phyloP scores from a whole-genome alignment of 2,888 invertebrate genomes.

The Nymphalis c-album region DNA sequence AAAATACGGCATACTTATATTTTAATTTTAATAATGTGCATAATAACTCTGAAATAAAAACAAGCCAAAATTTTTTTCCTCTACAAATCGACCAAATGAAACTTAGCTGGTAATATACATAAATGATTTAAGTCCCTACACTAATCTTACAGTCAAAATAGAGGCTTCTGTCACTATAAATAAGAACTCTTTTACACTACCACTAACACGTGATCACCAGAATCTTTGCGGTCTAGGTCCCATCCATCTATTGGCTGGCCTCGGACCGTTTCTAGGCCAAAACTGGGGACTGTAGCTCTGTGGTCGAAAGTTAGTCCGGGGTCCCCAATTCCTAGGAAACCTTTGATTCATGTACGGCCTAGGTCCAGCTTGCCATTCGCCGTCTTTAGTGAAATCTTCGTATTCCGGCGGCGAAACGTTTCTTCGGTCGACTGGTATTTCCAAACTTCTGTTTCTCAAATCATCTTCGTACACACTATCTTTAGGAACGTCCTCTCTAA shows the following conservation, averaged over 20 bases:
- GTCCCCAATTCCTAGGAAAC: constrained; percentile 71
- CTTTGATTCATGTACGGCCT: constrained; percentile 56
- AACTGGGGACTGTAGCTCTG: constrained; percentile 48
- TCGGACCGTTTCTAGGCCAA: constrained; percentile 65
- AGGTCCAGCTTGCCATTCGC: constrained; percentile 49
- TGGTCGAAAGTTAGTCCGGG: constrained; percentile 61
- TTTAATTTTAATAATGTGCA: constrained; percentile 36
- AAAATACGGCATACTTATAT: constrained; percentile 35
- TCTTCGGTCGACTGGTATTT: constrained; percentile 39
- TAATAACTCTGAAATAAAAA: constrained; percentile 35
- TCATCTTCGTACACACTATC: constrained; percentile 62
- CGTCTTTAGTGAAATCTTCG: constrained; percentile 48
- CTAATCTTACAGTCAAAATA: constrained; percentile 22
- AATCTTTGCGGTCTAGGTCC: constrained; percentile 71
- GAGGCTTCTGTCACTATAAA: constrained; percentile 25
- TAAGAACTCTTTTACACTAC: constrained; percentile 32
- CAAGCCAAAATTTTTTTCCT: constrained; percentile 37
- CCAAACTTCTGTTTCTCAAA: constrained; percentile 49
- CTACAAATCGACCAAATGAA: constrained; percentile 26
- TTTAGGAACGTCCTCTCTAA: constrained; percentile 44
- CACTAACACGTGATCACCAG: constrained; percentile 62
- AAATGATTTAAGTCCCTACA: constrained; percentile 18
- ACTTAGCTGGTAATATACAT: constrained; percentile 24
- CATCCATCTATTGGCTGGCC: constrained; percentile 65
- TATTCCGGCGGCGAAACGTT: constrained; percentile 43